phyloP scores from a whole-genome alignment of 2,888 invertebrate genomes.

The Leptogaster cylindrica region DNA sequence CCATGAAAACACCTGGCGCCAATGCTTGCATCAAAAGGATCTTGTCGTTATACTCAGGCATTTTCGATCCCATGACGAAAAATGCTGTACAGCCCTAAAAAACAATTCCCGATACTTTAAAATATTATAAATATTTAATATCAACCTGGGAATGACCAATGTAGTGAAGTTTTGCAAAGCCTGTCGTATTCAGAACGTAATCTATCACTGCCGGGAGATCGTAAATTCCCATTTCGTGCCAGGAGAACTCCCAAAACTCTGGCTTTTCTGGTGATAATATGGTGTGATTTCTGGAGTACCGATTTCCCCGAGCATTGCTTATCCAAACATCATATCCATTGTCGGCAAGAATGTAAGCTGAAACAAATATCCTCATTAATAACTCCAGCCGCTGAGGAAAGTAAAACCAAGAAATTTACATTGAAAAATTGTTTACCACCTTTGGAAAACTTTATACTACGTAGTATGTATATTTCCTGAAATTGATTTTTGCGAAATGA shows the following conservation, averaged over 20 bases:
- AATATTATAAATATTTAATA: background rate
- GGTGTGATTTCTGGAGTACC: constrained; percentile 48
- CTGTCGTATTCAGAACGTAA: constrained; percentile 60
- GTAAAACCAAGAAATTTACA: no score
- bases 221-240: constrained; percentile 65
- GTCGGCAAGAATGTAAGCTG: constrained; percentile 2
- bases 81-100: constrained; percentile 68
- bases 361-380: no score
- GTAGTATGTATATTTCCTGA: no score
- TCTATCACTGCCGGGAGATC: constrained; percentile 66
- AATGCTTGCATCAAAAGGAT: constrained; percentile 65
- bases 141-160: constrained; percentile 65
- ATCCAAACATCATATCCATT: constrained; percentile 46
- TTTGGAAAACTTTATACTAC: no score
- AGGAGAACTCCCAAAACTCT: constrained; percentile 57
- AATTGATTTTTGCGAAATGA: no score
- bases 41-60: constrained; percentile 65
- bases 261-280: constrained; percentile 48
- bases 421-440: no score
- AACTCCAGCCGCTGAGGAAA: no score
- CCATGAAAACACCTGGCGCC: constrained; percentile 67
- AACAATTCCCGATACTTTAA: no score
- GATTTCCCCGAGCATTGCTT: constrained; percentile 50
- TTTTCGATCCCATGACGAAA: constrained; percentile 65
- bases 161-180: constrained; percentile 63